Conservation (phyloP, 2,797 vertebrate species). For the Anguilla megastoma region DNA sequence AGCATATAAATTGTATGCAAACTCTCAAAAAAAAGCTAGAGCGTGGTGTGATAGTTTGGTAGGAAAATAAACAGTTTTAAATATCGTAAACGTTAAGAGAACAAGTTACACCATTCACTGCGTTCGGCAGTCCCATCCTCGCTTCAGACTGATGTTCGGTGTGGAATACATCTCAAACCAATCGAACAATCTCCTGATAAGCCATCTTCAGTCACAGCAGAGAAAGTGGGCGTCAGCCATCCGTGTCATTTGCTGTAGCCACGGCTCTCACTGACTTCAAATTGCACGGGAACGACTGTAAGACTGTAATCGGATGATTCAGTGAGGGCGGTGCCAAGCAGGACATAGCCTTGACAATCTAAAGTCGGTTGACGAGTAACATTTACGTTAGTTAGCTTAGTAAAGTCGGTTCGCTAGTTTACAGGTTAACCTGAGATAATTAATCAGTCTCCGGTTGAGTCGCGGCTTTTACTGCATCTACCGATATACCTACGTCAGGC, state of each 20-base stretch:
- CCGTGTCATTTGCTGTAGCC: not conserved
- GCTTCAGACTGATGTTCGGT: not conserved
- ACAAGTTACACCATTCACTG: not conserved
- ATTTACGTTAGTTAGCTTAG: conserved; percentile 38
- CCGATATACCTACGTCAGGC: not conserved
- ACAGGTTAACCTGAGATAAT: not conserved
- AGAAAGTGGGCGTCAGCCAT: conserved; percentile 27
- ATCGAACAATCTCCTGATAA: conserved; percentile 5
- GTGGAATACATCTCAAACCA: not conserved
- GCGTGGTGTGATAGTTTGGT: no score
- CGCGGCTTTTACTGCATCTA: not conserved
- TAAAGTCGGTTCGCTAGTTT: not conserved
- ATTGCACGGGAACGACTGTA: not conserved
- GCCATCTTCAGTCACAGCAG: not conserved
- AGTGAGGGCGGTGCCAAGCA: conserved; percentile 69
- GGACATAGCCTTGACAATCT: conserved; percentile 56
- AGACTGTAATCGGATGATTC: conserved; percentile 71
- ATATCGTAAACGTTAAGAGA: not conserved
- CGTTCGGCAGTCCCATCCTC: not conserved
- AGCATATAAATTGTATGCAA: not conserved
- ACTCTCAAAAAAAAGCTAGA: no score
- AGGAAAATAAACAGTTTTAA: not conserved
- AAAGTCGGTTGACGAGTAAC: conserved; percentile 53
- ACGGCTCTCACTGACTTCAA: conserved; percentile 15
- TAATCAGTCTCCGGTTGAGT: not conserved